Percentiles rank a stretch among this genome's conserved stretches.
phyloP scores from a whole-genome alignment of 2,797 vertebrate species.

The Chaenodraco wilsoni region DNA sequence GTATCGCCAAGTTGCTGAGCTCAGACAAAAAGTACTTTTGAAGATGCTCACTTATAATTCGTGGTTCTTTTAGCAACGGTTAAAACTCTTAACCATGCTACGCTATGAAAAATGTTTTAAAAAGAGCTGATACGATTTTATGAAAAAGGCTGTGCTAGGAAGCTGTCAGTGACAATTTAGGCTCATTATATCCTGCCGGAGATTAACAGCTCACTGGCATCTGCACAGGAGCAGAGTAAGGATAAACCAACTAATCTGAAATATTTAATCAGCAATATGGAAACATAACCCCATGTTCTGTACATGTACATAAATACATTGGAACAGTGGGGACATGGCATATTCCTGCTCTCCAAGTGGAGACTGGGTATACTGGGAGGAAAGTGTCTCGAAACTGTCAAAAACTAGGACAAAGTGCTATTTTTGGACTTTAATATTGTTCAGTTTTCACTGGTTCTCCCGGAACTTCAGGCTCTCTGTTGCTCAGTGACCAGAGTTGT shows the following conservation, averaged over 20 bases:
- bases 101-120: slow-evolving; percentile 15
- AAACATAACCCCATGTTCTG: slow-evolving; percentile 3
- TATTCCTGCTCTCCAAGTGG: slow-evolving; percentile 32
- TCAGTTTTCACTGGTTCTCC: slow-evolving; percentile 35
- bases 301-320: slow-evolving; percentile 20
- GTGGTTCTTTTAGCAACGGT: slow-evolving; percentile 26
- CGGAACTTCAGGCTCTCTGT: slow-evolving; percentile 16
- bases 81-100: slow-evolving; percentile 29
- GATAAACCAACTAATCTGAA: slow-evolving; percentile 51
- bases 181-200: slow-evolving; percentile 62
- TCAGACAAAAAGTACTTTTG: slow-evolving; percentile 37
- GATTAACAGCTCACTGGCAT: slow-evolving; percentile 63
- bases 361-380: slow-evolving; percentile 5
- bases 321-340: background rate
- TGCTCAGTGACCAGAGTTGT: slow-evolving; percentile 18
- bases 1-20: slow-evolving; percentile 35
- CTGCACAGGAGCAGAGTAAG: slow-evolving; percentile 41
- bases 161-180: slow-evolving; percentile 45
- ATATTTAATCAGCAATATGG: slow-evolving; percentile 46
- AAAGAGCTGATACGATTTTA: slow-evolving; percentile 56
- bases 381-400: slow-evolving; percentile 43
- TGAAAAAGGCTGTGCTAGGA: slow-evolving; percentile 36
- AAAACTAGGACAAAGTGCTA: slow-evolving; percentile 46
- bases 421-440: slow-evolving; percentile 49
- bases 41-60: slow-evolving; percentile 35